Conservation (phyloP, 1,140 invertebrate genomes). For the Lepidotrigona ventralis region DNA sequence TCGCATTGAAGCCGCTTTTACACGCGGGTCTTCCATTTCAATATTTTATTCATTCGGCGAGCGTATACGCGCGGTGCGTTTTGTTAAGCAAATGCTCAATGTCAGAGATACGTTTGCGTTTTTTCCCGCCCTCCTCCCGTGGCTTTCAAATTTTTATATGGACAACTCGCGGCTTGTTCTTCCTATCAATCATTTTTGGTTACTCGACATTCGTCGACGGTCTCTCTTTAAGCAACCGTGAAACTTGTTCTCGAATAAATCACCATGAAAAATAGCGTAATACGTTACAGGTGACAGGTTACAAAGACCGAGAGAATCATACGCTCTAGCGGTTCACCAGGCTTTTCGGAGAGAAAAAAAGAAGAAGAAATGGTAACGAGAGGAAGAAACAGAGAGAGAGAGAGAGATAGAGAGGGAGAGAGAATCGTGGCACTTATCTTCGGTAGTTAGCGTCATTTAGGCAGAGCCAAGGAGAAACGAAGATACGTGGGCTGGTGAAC, state of each 20-base stretch:
- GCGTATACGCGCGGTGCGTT: background rate
- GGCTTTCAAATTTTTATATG: background rate
- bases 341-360: too few relatives aligned
- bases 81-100: background rate
- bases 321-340: too few relatives aligned
- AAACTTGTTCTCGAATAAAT: background rate
- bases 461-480: constrained; percentile 6
- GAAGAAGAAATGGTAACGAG: background rate
- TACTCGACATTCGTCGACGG: background rate
- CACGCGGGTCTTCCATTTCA: background rate
- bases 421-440: background rate
- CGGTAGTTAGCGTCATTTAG: constrained; percentile 16
- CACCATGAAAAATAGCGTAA: background rate
- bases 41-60: constrained; percentile 1
- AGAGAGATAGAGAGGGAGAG: too few relatives aligned
- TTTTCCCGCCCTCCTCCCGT: background rate
- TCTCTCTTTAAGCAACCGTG: background rate
- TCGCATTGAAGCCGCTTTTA: background rate
- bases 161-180: background rate
- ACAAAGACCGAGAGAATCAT: background rate
- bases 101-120: background rate
- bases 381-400: too few relatives aligned
- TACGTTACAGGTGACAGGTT: background rate
- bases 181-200: background rate
- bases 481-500: constrained; percentile 6